A percentile compares a stretch with the other conserved stretches of the same genome.
phyloP scores from a whole-genome alignment of 1,140 invertebrate genomes.

The Drosophila pectinifera region DNA sequence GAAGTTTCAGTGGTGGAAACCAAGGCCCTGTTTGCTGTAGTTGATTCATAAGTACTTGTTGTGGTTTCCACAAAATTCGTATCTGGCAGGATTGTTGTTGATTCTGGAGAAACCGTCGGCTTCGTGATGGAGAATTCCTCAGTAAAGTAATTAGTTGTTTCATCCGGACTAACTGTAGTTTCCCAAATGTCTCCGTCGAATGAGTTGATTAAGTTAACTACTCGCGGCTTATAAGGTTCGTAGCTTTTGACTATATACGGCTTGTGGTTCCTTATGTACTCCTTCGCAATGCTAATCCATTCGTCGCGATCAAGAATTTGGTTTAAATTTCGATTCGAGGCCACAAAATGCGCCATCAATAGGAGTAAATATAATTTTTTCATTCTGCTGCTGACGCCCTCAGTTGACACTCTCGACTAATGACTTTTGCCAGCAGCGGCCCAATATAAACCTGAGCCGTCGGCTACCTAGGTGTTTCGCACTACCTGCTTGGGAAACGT shows the following conservation, averaged over 20 bases:
- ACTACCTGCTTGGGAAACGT: slow-evolving; percentile 24
- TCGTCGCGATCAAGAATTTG: slow-evolving; percentile 37
- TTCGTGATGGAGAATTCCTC: neutral
- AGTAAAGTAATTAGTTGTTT: neutral
- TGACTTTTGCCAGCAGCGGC: slow-evolving; percentile 3
- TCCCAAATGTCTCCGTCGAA: slow-evolving; percentile 6
- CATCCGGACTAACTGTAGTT: slow-evolving; percentile 10
- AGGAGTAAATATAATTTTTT: slow-evolving; percentile 30
- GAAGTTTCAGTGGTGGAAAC: neutral
- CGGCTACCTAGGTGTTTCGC: slow-evolving; percentile 34
- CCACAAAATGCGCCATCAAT: slow-evolving; percentile 10
- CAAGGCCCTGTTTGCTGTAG: neutral
- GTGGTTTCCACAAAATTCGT: neutral
- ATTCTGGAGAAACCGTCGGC: neutral
- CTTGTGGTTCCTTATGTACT: slow-evolving; percentile 43
- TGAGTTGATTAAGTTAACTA: slow-evolving; percentile 3
- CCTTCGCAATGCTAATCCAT: slow-evolving; percentile 48
- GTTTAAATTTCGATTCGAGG: slow-evolving; percentile 14
- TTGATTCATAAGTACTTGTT: neutral
- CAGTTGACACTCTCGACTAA: slow-evolving; percentile 35
- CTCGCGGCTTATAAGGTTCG: slow-evolving; percentile 39
- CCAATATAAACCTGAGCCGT: slow-evolving; percentile 17
- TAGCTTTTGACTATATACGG: slow-evolving; percentile 44
- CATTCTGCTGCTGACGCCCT: slow-evolving; percentile 30
- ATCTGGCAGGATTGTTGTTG: neutral